Evolutionary conservation across 2,797 vertebrate genomes (phyloP).

Genomic region (Euphonia xanthogaster): DNA sequence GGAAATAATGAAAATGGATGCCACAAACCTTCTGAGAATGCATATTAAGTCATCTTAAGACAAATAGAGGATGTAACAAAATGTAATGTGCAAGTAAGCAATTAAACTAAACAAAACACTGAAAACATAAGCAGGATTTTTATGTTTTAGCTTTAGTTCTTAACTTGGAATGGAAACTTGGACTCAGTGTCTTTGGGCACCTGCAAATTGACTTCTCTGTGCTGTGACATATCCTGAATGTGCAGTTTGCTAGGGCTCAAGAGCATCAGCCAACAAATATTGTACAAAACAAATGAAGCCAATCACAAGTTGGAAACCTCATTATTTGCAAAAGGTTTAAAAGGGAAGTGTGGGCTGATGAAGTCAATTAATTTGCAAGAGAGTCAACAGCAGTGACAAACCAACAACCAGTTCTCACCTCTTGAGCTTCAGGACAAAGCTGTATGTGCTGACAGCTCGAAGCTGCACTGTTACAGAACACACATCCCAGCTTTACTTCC

Average conservation of each 20-base stretch:
- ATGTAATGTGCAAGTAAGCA: not conserved
- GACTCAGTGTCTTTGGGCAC: not conserved
- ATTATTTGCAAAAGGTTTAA: not conserved
- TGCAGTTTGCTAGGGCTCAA: not conserved
- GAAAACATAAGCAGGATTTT: not conserved
- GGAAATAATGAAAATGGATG: constrained; percentile 11
- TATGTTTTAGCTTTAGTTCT: not conserved
- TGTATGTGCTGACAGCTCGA: not conserved
- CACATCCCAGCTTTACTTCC: not conserved
- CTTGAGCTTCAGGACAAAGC: not conserved
- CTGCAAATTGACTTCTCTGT: not conserved
- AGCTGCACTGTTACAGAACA: not conserved
- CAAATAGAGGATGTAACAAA: not conserved
- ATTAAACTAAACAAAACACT: not conserved
- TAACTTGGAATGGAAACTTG: not conserved
- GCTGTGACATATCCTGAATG: not conserved
- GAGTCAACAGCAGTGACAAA: not conserved
- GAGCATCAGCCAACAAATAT: not conserved
- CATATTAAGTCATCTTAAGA: not conserved
- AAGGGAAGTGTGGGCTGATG: not conserved
- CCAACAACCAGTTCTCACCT: not conserved
- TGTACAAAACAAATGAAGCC: not conserved
- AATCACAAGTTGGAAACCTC: not conserved
- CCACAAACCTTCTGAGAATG: constrained; percentile 11
- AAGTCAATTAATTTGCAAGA: not conserved